Conservation (phyloP, 2,113 vertebrate genomes). For the Gallinago jamesoni region DNA sequence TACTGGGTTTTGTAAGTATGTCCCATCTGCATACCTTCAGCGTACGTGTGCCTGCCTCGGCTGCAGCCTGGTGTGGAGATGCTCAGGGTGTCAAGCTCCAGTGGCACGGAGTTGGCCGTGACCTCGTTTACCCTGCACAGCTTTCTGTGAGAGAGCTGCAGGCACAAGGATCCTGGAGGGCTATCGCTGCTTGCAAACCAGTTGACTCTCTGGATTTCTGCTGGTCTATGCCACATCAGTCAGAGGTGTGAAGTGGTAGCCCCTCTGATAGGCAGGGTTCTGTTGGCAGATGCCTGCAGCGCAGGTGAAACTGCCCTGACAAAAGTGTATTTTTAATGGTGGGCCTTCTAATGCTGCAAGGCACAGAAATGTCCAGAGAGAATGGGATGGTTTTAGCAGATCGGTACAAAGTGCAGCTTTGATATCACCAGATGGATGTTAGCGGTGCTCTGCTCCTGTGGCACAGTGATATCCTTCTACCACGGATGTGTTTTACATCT, state of each 20-base stretch:
- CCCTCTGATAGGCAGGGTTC: background rate
- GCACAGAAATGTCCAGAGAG: background rate
- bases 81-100: background rate
- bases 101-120: background rate
- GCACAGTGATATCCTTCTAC: background rate
- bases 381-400: background rate
- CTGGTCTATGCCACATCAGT: background rate
- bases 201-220: background rate
- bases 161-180: background rate
- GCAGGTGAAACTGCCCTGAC: background rate
- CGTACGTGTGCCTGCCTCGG: background rate
- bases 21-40: background rate
- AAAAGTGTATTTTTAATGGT: background rate
- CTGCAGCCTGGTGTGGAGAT: background rate
- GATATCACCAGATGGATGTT: background rate
- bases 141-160: background rate
- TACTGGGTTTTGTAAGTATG: background rate
- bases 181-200: background rate
- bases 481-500: background rate
- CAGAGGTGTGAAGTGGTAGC: fast-evolving
- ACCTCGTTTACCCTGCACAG: background rate
- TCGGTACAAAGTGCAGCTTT: background rate
- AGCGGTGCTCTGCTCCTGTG: background rate
- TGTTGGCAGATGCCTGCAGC: background rate
- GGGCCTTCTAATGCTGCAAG: background rate